Evolutionary conservation across 2,797 vertebrate species (phyloP), one percentile per base, ranked within the genome.

Genomic region (Sebastiscus albofasciatus): DNA sequence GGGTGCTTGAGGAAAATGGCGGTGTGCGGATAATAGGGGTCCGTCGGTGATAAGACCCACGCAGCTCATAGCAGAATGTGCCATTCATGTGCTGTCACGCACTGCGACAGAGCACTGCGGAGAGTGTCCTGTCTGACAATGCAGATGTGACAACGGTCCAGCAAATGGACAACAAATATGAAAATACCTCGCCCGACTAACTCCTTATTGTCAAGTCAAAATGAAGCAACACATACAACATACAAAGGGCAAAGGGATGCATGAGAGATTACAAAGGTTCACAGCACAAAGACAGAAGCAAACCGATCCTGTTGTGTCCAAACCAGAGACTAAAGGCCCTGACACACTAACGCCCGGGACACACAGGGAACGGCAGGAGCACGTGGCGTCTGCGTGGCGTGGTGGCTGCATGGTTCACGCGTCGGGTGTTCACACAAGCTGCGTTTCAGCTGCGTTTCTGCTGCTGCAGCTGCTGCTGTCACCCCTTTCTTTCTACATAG

Each of bases 71-170:
- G 73, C 52, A 55, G 59, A 83, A 70, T 70, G 58, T 66, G 39
- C 68, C 72, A 73, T 83, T 91, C 81, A 68, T 83, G 79, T 29
- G 79, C 66, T 20, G 71, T 82, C 84, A 73, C 31, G 11, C 46
- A 31, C 33, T 39, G 36, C 6, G 29, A 66, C 4, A 6, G 64
- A 61, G 55, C 69, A 65, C 46, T 27, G 56, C 69, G 16, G 54
- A 72, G 80, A 77, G 36, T 20, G n/a, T 64, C n/a, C 59, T 7
- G 5, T 62, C 67, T 79, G 67, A 75, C 80, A 76, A 74, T 34
- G 42, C n/a, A 52, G 34, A 77, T 33, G 42, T 22, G 60, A 73
- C 29, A 68, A 29, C 77, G 24, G 55, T 81, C 29, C 34, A 58
- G 60, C 18, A 77, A 79, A 67, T 18, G 29, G 56, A 73, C 42